Conservation (phyloP, 2,888 invertebrate genomes). For the Agonopterix subpropinquella region DNA sequence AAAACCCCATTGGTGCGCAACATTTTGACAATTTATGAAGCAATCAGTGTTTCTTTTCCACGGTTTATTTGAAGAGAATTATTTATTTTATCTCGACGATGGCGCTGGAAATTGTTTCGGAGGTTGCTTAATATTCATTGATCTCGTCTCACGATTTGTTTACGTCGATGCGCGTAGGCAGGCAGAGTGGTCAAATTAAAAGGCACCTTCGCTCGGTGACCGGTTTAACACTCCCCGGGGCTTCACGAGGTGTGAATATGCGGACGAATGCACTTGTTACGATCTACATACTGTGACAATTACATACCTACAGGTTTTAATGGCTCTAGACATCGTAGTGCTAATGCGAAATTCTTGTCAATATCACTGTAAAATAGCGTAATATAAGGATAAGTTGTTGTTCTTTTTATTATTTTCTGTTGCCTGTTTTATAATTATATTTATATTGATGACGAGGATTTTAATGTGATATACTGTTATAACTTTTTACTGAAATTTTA, state of each 20-base stretch:
- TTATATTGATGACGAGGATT: too few relatives aligned
- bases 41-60: conserved; percentile 60
- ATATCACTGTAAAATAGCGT: background rate
- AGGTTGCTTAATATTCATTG: conserved; percentile 69
- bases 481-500: too few relatives aligned
- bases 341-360: conserved; percentile 9
- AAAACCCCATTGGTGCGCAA: conserved; percentile 44
- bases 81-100: conserved; percentile 57
- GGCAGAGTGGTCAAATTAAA: conserved; percentile 47
- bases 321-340: conserved; percentile 1
- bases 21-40: conserved; percentile 67
- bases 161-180: conserved; percentile 45
- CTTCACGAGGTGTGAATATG: conserved; percentile 61
- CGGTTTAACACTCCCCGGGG: conserved; percentile 50
- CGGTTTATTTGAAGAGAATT: conserved; percentile 57
- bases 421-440: too few relatives aligned
- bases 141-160: conserved; percentile 64
- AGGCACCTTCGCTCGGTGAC: conserved; percentile 21
- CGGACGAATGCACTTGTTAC: conserved; percentile 40
- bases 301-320: conserved; percentile 21
- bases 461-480: too few relatives aligned
- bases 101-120: conserved; percentile 59
- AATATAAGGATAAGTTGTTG: too few relatives aligned
- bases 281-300: conserved; percentile 43
- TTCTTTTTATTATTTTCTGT: too few relatives aligned